Evolutionary conservation across 2,888 invertebrate genomes (phyloP).

Genomic region (Metallyticus violacea): DNA sequence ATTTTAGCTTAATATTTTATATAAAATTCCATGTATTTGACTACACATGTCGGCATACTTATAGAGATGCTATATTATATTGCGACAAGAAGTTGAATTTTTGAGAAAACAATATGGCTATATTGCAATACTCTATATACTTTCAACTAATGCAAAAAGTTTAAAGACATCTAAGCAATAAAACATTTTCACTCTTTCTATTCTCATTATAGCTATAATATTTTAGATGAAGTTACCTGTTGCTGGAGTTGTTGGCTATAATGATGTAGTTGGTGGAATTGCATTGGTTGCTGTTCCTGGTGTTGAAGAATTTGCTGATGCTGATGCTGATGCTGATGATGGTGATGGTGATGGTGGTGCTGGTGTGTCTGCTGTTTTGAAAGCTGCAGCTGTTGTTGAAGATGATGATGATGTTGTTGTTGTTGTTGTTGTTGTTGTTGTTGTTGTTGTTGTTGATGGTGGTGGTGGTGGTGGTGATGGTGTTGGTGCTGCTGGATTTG

Average conservation of each 20-base stretch:
- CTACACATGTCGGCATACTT: too few species aligned
- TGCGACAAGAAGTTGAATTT: too few species aligned
- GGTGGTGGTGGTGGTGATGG: conserved; percentile 42
- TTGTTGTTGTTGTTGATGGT: conserved; percentile 46
- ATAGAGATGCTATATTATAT: too few species aligned
- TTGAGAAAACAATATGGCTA: too few species aligned
- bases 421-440: conserved; percentile 41
- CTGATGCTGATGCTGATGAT: conserved; percentile 46
- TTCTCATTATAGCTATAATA: too few species aligned
- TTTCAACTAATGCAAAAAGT: too few species aligned
- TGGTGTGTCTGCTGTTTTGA: conserved; percentile 45
- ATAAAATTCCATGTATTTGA: too few species aligned
- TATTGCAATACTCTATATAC: too few species aligned
- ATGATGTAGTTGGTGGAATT: conserved; percentile 44
- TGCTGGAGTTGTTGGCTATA: conserved; percentile 38
- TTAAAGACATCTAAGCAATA: too few species aligned
- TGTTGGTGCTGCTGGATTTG: conserved; percentile 43
- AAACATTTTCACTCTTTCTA: too few species aligned
- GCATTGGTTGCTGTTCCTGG: conserved; percentile 46
- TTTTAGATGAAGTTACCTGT: conserved; percentile 12
- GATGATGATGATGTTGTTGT: too few species aligned
- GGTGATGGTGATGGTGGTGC: conserved; percentile 45
- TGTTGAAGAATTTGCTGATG: conserved; percentile 46
- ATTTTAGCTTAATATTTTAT: too few species aligned
- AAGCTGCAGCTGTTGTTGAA: conserved; percentile 47